A percentile compares a stretch with the other conserved stretches of the same genome.
Conservation (phyloP, 2,797 vertebrate genomes). For the Chaenodraco wilsoni region DNA sequence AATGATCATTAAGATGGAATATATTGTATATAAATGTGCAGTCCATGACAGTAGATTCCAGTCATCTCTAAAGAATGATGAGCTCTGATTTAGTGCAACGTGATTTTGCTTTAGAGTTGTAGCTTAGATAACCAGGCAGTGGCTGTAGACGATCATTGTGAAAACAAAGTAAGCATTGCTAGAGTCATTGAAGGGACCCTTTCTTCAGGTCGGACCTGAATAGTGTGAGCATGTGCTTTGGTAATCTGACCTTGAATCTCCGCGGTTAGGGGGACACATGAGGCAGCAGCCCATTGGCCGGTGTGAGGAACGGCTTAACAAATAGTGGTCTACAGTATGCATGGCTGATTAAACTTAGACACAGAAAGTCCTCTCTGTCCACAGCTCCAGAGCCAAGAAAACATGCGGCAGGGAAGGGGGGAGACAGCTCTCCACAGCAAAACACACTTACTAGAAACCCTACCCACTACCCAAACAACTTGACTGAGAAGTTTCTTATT, state of each 20-base stretch:
- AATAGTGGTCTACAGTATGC: slow-evolving; percentile 59
- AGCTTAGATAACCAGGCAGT: neutral
- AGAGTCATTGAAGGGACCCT: neutral
- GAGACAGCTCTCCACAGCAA: slow-evolving; percentile 50
- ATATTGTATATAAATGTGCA: neutral
- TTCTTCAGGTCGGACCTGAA: slow-evolving; percentile 13
- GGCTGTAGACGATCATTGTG: neutral
- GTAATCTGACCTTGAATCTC: slow-evolving; percentile 37
- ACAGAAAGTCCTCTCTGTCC: slow-evolving; percentile 72
- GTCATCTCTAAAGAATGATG: neutral
- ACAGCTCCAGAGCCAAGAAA: slow-evolving; percentile 52
- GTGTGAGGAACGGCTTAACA: slow-evolving; percentile 31
- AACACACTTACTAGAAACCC: slow-evolving; percentile 69
- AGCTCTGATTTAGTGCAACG: neutral
- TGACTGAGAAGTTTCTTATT: slow-evolving; percentile 37
- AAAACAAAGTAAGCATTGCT: slow-evolving; percentile 11
- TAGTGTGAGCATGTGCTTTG: slow-evolving; percentile 2
- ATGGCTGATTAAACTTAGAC: slow-evolving; percentile 59
- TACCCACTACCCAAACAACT: slow-evolving; percentile 68
- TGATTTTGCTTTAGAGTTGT: neutral
- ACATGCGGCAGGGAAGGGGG: slow-evolving; percentile 65
- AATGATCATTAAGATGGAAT: neutral
- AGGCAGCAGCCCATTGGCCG: slow-evolving; percentile 44
- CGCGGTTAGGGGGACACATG: slow-evolving; percentile 45
- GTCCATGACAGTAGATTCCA: neutral